Evolutionary conservation across 1,140 invertebrate genomes (phyloP).

Genomic region (Danaus melanippus): DNA sequence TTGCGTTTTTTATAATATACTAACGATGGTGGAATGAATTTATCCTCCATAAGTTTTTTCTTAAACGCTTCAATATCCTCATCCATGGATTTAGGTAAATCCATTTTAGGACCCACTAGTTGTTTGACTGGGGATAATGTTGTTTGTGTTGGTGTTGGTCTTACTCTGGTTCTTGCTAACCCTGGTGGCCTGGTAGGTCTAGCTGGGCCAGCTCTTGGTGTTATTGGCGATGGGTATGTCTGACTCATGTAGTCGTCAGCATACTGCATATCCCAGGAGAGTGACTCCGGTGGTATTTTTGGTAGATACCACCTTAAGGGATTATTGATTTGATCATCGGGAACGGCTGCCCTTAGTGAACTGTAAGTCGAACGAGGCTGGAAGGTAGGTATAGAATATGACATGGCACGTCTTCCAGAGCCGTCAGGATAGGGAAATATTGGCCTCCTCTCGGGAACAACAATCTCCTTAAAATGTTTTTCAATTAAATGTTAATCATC

Average conservation of each 20-base stretch:
- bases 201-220: slow-evolving; percentile 19
- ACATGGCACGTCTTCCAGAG: slow-evolving; percentile 11
- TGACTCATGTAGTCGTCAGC: slow-evolving; percentile 6
- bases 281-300: slow-evolving; percentile 11
- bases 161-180: slow-evolving; percentile 6
- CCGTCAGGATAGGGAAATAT: too few species aligned
- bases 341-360: slow-evolving; percentile 24
- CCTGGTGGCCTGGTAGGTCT: slow-evolving; percentile 22
- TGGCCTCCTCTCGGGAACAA: too few species aligned
- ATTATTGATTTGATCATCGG: slow-evolving; percentile 18
- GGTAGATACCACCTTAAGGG: slow-evolving; percentile 14
- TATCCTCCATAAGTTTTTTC: slow-evolving; percentile 19
- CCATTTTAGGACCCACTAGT: slow-evolving; percentile 10
- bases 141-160: slow-evolving; percentile 14
- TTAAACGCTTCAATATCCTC: slow-evolving; percentile 29
- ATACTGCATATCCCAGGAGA: slow-evolving; percentile 6
- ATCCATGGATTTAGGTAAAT: slow-evolving; percentile 26
- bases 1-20: too few species aligned
- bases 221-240: slow-evolving; percentile 26
- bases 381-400: slow-evolving; percentile 16
- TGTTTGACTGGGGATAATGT: slow-evolving; percentile 6
- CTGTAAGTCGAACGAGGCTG: slow-evolving; percentile 5
- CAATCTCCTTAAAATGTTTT: too few species aligned
- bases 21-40: slow-evolving; percentile 19
- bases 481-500: too few species aligned